Conservation (phyloP, 2,797 vertebrate genomes). For the Vultur gryphus region DNA sequence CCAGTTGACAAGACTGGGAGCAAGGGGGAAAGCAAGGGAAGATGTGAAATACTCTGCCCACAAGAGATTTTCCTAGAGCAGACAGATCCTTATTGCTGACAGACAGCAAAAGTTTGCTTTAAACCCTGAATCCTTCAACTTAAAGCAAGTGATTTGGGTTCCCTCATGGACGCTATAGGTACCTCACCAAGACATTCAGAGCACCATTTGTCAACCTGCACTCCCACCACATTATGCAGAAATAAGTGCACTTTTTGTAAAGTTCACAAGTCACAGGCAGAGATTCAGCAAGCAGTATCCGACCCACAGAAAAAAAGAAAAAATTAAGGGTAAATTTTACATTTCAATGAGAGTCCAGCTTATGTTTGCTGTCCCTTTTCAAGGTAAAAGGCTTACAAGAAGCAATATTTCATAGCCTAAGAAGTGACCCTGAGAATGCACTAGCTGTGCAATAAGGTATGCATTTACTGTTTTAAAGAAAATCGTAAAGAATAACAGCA, state of each 20-base stretch:
- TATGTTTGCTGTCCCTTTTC: neutral
- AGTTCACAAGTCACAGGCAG: neutral
- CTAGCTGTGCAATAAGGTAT: neutral
- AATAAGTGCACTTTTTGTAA: neutral
- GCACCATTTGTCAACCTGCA: neutral
- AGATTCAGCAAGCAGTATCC: neutral
- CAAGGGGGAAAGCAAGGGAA: neutral
- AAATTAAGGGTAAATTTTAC: neutral
- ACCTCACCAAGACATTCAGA: neutral
- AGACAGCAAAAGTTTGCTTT: neutral
- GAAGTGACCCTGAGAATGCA: neutral
- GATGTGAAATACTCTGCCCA: neutral
- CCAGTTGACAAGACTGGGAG: neutral
- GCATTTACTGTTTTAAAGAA: neutral
- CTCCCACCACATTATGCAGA: neutral
- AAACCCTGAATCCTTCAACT: neutral
- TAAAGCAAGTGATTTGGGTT: neutral
- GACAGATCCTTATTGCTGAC: neutral
- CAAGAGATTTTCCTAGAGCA: neutral
- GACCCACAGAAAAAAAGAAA: neutral
- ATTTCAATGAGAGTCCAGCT: neutral
- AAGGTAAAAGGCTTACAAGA: neutral
- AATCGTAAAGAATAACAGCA: neutral
- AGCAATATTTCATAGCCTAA: neutral
- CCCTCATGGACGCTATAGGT: neutral